Conservation (phyloP, 2,888 invertebrate species). For the Dolichomitus sp. region DNA sequence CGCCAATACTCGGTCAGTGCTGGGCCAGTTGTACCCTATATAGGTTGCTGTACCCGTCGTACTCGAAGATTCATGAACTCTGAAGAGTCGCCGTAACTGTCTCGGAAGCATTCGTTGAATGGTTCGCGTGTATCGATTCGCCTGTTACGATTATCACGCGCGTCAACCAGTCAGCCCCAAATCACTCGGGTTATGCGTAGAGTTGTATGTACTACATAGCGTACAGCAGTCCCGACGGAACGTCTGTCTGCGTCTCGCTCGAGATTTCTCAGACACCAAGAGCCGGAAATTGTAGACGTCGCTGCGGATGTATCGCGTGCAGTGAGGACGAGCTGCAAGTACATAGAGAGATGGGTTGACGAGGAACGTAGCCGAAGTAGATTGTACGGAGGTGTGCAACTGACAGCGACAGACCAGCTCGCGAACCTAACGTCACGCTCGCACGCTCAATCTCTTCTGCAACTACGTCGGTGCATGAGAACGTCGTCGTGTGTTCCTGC, state of each 20-base stretch:
- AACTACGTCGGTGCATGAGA: background rate
- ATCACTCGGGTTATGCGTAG: constrained; percentile 46
- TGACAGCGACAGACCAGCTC: constrained; percentile 50
- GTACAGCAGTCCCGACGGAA: constrained; percentile 23
- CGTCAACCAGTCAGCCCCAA: constrained; percentile 52
- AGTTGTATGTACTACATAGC: constrained; percentile 20
- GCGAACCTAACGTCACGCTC: constrained; percentile 45
- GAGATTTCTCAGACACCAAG: constrained; percentile 50
- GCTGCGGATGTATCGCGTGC: constrained; percentile 62
- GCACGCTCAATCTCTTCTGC: background rate
- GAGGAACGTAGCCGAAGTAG: constrained; percentile 27
- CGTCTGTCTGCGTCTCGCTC: constrained; percentile 51
- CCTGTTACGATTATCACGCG: constrained; percentile 48
- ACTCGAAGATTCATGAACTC: constrained; percentile 55
- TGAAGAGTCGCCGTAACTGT: constrained; percentile 4
- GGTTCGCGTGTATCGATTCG: constrained; percentile 54
- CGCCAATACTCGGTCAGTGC: too few relatives aligned
- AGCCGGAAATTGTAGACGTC: constrained; percentile 66
- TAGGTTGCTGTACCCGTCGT: constrained; percentile 7
- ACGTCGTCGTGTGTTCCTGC: background rate
- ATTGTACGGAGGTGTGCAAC: constrained; percentile 44
- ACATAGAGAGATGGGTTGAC: constrained; percentile 10
- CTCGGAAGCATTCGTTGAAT: constrained; percentile 31
- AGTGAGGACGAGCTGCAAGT: constrained; percentile 2
- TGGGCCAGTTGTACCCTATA: too few relatives aligned